Evolutionary conservation across 2,888 invertebrate genomes (phyloP), one percentile per base, ranked within the genome.

Genomic region (Rhingia campestris): DNA sequence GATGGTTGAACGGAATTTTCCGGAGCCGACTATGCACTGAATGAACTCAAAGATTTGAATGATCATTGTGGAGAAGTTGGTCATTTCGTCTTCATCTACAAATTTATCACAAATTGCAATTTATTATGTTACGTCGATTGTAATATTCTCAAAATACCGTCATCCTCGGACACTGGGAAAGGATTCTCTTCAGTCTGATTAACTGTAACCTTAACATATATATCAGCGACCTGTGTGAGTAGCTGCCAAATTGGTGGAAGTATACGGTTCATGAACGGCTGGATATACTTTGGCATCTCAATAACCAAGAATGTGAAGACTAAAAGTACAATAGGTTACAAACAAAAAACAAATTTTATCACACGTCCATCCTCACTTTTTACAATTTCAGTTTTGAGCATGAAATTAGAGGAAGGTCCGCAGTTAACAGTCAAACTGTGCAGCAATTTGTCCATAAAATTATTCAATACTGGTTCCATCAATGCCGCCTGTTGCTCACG

Each of bases 31-130:
- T 56, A 95, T 91, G 56, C 93, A 93, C 81, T 93, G 92, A 41
- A 95, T 93, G 87, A 95, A 94, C 88, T 95, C 95, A 88, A 95
- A 94, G 39, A 94, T 93, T 63, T 94, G 93, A 87, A 94, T 93
- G 7, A 95, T 93, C 84, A 95, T 91, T 80, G 93, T 94, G 81
- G 94, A 93, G 87, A 95, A 94, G 67, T 94, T 93, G 3, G 94
- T 92, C 10, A 94, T 91, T 88, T 94, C 94, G 47, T 94, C 94
- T 92, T 91, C 86, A 30, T 91, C 90, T 64, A 45, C 32, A 56
- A 77, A 9, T 0, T 32, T 12, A 51, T 30, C 0, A 47, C 10
- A 9, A 30, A 22, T 22, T 10, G 9, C 10, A 37, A 12, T 35
- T 53, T 30, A 9, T 0, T 33, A n/a, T 14, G 5, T 47, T 61